Evolutionary conservation across 2,113 vertebrate species (phyloP).

Genomic region (Marmota monax): DNA sequence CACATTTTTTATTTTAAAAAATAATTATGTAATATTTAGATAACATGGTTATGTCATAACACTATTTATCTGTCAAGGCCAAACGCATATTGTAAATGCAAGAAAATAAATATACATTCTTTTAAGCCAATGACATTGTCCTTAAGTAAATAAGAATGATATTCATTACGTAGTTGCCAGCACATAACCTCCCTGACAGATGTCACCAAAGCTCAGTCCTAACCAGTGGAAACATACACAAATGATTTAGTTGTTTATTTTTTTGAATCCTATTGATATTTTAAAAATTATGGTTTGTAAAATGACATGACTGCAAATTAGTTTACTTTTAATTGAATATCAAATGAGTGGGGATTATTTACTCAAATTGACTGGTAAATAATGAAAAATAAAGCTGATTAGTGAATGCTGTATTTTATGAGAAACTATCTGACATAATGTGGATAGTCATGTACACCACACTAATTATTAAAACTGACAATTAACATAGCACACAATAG

Average conservation of each 20-base stretch:
- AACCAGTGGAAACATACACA: background rate
- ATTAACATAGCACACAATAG: background rate
- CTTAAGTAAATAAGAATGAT: background rate
- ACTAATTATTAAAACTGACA: constrained; percentile 19
- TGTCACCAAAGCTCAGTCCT: background rate
- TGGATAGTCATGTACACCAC: background rate
- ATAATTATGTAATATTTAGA: background rate
- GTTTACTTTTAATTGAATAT: constrained; percentile 31
- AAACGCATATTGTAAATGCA: background rate
- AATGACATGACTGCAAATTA: background rate
- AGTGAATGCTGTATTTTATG: background rate
- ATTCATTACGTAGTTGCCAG: background rate
- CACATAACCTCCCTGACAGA: background rate
- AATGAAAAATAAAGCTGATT: background rate
- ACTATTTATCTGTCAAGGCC: background rate
- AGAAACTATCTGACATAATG: background rate
- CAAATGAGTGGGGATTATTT: constrained; percentile 12
- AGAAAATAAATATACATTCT: background rate
- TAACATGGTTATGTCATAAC: background rate
- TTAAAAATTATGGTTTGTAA: background rate
- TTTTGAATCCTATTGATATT: background rate
- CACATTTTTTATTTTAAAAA: background rate
- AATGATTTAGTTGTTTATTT: background rate
- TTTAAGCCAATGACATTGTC: background rate
- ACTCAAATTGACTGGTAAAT: background rate